These are phyloP conservation scores for Lasioglossum figueresi DNA, from an alignment of 2,888 invertebrate genomes.

Conservation along the genomic window DNA sequence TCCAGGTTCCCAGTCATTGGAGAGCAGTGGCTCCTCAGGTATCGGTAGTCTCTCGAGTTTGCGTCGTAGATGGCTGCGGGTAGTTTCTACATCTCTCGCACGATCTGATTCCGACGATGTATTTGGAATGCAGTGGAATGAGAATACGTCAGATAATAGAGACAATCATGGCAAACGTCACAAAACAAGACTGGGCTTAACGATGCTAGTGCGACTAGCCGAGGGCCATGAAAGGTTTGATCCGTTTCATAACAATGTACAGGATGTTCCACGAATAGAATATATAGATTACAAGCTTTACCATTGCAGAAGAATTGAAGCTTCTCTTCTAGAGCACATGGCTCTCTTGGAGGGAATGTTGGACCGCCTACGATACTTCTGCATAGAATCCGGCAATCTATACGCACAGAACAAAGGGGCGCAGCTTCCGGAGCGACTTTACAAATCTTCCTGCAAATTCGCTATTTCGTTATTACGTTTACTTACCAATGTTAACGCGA, in stretches of 20 bases:
- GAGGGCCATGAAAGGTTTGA: conserved; percentile 85
- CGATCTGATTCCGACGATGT: conserved; percentile 82
- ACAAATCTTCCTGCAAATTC: conserved; percentile 74
- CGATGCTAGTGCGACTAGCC: conserved; percentile 87
- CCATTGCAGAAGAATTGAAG: conserved; percentile 87
- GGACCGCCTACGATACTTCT: conserved; percentile 87
- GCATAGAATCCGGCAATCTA: conserved; percentile 69
- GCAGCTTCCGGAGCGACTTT: conserved; percentile 74
- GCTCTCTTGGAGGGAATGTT: conserved; percentile 90
- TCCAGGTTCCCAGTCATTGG: conserved; percentile 80
- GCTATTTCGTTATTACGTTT: conserved; percentile 76
- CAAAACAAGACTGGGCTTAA: conserved; percentile 88
- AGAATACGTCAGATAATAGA: conserved; percentile 66
- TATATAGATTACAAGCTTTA: background rate
- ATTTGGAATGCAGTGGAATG: conserved; percentile 76
- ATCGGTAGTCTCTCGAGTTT: conserved; percentile 85
- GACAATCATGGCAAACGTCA: conserved; percentile 76
- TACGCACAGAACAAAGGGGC: conserved; percentile 63
- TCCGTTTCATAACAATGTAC: background rate
- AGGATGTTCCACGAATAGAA: background rate
- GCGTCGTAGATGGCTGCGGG: conserved; percentile 85
- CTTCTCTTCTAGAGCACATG: conserved; percentile 92
- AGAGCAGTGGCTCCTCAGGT: conserved; percentile 77
- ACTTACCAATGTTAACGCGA: conserved; percentile 69
- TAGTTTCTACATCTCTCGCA: conserved; percentile 85